These are phyloP conservation scores for Pollenia amentaria DNA, from an alignment of 2,888 invertebrate genomes.

Conservation along the genomic window DNA sequence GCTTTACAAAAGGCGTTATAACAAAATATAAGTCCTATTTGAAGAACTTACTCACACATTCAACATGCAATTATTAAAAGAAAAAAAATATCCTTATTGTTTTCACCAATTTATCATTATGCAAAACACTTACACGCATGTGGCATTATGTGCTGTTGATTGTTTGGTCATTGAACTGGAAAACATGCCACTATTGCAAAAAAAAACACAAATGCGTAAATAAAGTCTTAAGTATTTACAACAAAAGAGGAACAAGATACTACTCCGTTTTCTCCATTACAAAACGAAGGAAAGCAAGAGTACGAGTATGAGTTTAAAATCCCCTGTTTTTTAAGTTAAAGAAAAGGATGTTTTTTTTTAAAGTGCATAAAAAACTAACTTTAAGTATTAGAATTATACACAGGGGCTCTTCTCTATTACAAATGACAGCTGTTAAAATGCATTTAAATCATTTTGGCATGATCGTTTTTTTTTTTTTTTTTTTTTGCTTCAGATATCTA, in stretches of 20 bases:
- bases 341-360: constrained; percentile 33
- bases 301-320: constrained; percentile 48
- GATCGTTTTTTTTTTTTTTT: constrained; percentile 37
- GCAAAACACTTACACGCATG: constrained; percentile 60
- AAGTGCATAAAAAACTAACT: constrained; percentile 47
- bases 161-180: constrained; percentile 76
- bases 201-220: constrained; percentile 60
- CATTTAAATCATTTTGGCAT: constrained; percentile 70
- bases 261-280: constrained; percentile 12
- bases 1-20: constrained; percentile 67
- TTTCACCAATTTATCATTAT: constrained; percentile 50
- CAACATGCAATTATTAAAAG: constrained; percentile 40
- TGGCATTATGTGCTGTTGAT: constrained; percentile 62
- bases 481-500: constrained; percentile 20
- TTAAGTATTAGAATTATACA: constrained; percentile 56
- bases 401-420: constrained; percentile 54
- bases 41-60: constrained; percentile 45
- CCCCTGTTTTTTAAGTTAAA: constrained; percentile 39
- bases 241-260: constrained; percentile 50
- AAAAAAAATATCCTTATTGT: constrained; percentile 67
- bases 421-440: constrained; percentile 75
- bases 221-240: constrained; percentile 53
- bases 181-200: constrained; percentile 74
- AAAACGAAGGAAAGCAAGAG: constrained; percentile 13
- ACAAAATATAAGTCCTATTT: constrained; percentile 59